Percentiles rank a stretch among this genome's conserved stretches.
These are phyloP conservation scores for Cataglyphis altisquamis DNA, from an alignment of 2,888 invertebrate genomes.

Conservation along the genomic window DNA sequence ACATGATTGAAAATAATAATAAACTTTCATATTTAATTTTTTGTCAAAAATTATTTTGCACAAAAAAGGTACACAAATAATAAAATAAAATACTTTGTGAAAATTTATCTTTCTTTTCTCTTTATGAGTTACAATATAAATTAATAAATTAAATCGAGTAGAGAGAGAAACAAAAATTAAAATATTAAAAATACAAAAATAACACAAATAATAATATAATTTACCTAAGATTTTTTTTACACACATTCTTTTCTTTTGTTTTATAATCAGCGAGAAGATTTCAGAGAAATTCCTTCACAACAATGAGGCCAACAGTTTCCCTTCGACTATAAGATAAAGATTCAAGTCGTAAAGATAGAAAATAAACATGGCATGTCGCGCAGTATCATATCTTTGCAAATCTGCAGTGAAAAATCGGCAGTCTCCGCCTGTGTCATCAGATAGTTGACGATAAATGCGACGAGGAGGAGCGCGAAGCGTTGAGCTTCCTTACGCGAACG, in stretches of 20 bases:
- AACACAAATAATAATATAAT: background rate
- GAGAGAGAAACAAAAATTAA: background rate
- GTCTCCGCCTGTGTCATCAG: slow-evolving; percentile 42
- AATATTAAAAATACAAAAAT: background rate
- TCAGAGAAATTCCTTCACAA: background rate
- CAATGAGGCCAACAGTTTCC: background rate
- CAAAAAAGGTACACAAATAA: background rate
- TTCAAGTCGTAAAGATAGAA: slow-evolving; percentile 12
- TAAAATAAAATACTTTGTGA: no score
- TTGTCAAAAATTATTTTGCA: background rate
- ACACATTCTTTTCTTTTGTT: background rate
- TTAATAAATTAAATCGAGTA: background rate
- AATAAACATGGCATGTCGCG: slow-evolving; percentile 9
- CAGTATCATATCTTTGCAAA: slow-evolving; percentile 41
- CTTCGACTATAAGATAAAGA: slow-evolving; percentile 17
- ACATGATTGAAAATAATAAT: no score
- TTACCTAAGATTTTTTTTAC: background rate
- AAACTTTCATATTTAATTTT: background rate
- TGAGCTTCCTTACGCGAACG: slow-evolving; percentile 43
- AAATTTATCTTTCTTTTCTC: no score
- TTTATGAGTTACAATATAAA: background rate
- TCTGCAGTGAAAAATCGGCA: slow-evolving; percentile 33
- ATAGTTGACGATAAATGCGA: slow-evolving; percentile 44
- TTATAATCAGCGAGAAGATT: background rate
- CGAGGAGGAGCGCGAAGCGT: slow-evolving; percentile 11